These are phyloP conservation scores for Watsonalla binaria DNA, from an alignment of 2,888 invertebrate genomes.

Conservation along the genomic window DNA sequence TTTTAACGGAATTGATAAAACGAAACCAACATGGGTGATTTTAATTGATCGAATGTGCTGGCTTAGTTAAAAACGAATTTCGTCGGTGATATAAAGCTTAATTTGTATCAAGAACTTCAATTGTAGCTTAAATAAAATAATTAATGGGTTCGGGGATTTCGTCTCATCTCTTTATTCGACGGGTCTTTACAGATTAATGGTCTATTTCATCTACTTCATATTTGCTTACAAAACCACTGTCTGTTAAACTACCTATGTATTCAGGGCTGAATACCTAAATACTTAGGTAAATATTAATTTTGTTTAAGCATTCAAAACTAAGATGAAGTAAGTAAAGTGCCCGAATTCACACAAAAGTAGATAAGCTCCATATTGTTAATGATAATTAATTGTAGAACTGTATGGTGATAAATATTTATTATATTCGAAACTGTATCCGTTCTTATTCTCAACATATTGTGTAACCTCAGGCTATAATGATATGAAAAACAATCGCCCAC, in stretches of 20 bases:
- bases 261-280: too few relatives aligned
- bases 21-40: conserved; percentile 69
- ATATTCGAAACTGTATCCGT: conserved; percentile 11
- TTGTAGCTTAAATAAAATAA: conserved; percentile 19
- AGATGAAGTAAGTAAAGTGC: too few relatives aligned
- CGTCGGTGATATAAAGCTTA: conserved; percentile 38
- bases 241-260: too few relatives aligned
- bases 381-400: too few relatives aligned
- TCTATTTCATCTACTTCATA: too few relatives aligned
- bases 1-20: conserved; percentile 78
- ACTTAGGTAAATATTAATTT: too few relatives aligned
- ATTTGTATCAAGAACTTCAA: conserved; percentile 31
- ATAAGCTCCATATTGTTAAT: too few relatives aligned
- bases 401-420: background rate
- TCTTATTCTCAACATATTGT: conserved; percentile 20
- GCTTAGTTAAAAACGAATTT: conserved; percentile 64
- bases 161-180: background rate
- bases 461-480: conserved; percentile 26
- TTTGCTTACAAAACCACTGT: too few relatives aligned
- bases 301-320: too few relatives aligned
- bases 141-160: conserved; percentile 11
- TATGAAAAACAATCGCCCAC: conserved; percentile 51
- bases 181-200: background rate
- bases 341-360: too few relatives aligned
- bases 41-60: conserved; percentile 70